phyloP scores from a whole-genome alignment of 2,113 vertebrate species.

The Neotragus pygmaeus region DNA sequence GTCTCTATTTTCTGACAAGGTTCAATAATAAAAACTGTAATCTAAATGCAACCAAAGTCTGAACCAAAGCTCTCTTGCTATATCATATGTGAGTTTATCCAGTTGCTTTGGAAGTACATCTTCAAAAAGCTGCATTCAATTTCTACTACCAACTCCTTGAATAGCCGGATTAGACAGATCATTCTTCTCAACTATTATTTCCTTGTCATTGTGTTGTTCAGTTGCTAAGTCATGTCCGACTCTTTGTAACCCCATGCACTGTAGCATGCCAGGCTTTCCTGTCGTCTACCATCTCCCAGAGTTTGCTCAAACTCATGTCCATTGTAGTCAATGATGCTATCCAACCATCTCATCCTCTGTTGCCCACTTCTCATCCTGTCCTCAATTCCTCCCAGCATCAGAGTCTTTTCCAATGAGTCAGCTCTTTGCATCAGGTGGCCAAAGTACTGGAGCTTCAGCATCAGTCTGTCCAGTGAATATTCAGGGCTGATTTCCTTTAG shows the following conservation, averaged over 20 bases:
- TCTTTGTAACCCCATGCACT: not conserved
- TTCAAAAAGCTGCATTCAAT: conserved; percentile 61
- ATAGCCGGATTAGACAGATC: conserved; percentile 37
- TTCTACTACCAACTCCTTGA: conserved; percentile 58
- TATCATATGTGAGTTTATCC: conserved; percentile 23
- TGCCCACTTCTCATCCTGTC: not conserved
- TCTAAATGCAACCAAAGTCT: conserved; percentile 39
- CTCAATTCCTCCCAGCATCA: not conserved
- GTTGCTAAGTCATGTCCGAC: not conserved
- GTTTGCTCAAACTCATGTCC: not conserved
- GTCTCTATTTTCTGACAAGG: conserved; percentile 30
- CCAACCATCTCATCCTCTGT: not conserved
- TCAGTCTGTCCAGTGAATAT: not conserved
- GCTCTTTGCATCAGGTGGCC: not conserved
- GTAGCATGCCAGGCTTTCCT: not conserved
- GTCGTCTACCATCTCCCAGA: not conserved
- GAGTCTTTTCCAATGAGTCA: not conserved
- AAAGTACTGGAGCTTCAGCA: not conserved
- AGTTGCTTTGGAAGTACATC: conserved; percentile 50
- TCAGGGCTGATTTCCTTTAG: not conserved
- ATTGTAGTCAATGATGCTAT: not conserved
- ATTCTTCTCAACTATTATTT: conserved; percentile 56
- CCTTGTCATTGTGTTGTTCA: not conserved
- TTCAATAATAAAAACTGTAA: conserved; percentile 46
- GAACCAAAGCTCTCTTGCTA: conserved; percentile 54